Percentiles rank a stretch among this genome's conserved stretches.
These are phyloP conservation scores for Spatula versicolor DNA, from an alignment of 2,797 vertebrate genomes.

Conservation along the genomic window DNA sequence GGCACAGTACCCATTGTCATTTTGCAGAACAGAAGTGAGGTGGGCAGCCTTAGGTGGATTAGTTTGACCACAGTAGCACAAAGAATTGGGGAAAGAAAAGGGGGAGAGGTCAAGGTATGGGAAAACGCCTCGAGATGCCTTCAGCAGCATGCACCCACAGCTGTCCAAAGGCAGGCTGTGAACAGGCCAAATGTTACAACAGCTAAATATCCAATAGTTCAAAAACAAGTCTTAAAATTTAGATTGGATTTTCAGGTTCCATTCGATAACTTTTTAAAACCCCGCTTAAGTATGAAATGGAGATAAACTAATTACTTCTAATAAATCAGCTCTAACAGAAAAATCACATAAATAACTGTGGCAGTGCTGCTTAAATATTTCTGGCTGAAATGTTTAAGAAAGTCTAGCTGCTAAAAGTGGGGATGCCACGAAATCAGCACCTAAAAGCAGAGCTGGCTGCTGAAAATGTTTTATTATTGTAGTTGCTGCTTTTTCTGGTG, in stretches of 20 bases:
- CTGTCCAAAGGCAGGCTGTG: neutral
- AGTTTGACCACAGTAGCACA: slow-evolving; percentile 19
- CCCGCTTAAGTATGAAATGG: neutral
- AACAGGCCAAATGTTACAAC: neutral
- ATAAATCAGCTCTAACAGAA: neutral
- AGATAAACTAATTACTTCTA: neutral
- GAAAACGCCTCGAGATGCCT: neutral
- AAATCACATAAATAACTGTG: slow-evolving; percentile 13
- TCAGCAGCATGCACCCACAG: neutral
- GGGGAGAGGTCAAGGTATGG: neutral
- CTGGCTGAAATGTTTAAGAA: slow-evolving; percentile 3
- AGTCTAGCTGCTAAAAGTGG: slow-evolving; percentile 30
- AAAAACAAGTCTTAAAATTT: neutral
- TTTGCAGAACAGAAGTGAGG: slow-evolving; percentile 28
- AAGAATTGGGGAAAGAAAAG: slow-evolving; percentile 26
- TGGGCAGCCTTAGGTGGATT: slow-evolving; percentile 31
- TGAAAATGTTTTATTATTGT: neutral
- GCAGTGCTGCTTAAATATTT: slow-evolving; percentile 25
- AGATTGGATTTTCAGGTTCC: neutral
- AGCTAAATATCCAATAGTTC: neutral
- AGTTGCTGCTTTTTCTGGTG: slow-evolving; percentile 24
- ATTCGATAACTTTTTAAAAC: neutral
- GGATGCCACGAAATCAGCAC: neutral
- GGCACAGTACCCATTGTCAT: neutral
- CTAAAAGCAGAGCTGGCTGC: slow-evolving; percentile 31